Base-by-base conservation (phyloP, 2,888 invertebrate genomes). In the Orthonevra nobilis region DNA sequence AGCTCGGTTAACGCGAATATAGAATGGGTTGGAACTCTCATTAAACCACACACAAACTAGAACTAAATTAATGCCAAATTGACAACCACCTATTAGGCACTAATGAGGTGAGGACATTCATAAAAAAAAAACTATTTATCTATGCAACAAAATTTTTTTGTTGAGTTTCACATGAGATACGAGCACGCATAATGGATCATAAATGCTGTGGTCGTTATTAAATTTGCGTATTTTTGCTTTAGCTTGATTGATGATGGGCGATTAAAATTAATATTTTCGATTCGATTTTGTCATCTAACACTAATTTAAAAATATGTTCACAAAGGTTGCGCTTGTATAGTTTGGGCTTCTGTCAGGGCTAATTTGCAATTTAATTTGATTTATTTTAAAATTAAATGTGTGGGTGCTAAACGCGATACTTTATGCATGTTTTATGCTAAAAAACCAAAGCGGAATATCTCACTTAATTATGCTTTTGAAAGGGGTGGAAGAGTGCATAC, bases 21-120 rank as follows among this genome's bases (percentile, higher is more conserved):
- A 30, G 64, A 34, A 23, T 3, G 46, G 40, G 52, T 54, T 60
- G 60, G 54, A 40, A 23, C 60, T 66, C 54, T 56, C 72, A 73
- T 79, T 79, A 79, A 50, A 52, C 30, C 50, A 63, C 63, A 50
- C 56, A 15, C 52, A 26, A 50, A 50, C 72, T 73, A 66, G 42
- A 79, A 73, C 48, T 54, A 61, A 73, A 73, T 73, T 66, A 54
- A 79, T 73, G 73, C 73, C 66, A 68, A 79, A 79, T 73, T 73
- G 79, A 73, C 79, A 72, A 61, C 72, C 61, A 44, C 66, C 79
- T 79, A 79, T 79, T 79, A 79, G 40, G 61, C 46, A 40, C 73
- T 79, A 79, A 79, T 79, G 79, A 79, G 50, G 79, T 79, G 79
- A 52, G 73, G 73, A 68, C 73, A 38, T 79, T 68, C 54, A 40